Evolutionary conservation across 1,140 invertebrate genomes (phyloP), one percentile per base, ranked within the genome.

Genomic region (Drosophila kanapiae): DNA sequence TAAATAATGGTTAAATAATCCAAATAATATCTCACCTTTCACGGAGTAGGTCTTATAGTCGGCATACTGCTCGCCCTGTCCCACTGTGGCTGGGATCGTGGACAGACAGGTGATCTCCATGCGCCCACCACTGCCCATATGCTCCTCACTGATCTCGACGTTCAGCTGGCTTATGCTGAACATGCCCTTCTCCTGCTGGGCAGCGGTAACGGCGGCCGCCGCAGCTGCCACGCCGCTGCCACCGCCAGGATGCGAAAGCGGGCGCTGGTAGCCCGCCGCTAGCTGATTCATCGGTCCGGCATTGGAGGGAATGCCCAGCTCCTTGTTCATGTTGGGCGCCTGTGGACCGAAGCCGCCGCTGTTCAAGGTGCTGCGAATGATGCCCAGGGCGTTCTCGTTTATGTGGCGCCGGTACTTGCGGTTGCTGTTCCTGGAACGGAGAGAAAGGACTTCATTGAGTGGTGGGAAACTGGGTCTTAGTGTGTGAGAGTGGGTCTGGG

Each of bases 81-180:
- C 94, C 3, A 95, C 93, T 56, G 95, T 95, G 72, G 94, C 94
- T 2, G 96, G 96, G 87, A 96, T 96, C 42, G 96, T 96, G 58
- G 95, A 94, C 48, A 95, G 93, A 78, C 96, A 96, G 59, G 95
- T 96, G 61, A 96, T 94, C 67, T 95, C 94, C 49, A 96, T 93
- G 51, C 94, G 93, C 43, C 95, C 95, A 83, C 96, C 95, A n/a
- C 94, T 94, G 57, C 93, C 94, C 31, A 95, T 93, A 82, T 95
- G 95, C 61, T 96, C 93, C 37, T 94, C 94, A 0, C 94, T 94
- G 65, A 96, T 94, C 59, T 96, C 94, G 75, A 96, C 94, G 71
- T 94, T 92, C 27, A 92, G 75, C 63, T 92, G 91, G 51, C 91
- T 92, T 61, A 92, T 91, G 60, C 91, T 92, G 48, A 91, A 88